Evolutionary conservation across 2,797 vertebrate genomes (phyloP), one percentile per base, ranked within the genome.

Genomic region (Myiotriccus ornatus): DNA sequence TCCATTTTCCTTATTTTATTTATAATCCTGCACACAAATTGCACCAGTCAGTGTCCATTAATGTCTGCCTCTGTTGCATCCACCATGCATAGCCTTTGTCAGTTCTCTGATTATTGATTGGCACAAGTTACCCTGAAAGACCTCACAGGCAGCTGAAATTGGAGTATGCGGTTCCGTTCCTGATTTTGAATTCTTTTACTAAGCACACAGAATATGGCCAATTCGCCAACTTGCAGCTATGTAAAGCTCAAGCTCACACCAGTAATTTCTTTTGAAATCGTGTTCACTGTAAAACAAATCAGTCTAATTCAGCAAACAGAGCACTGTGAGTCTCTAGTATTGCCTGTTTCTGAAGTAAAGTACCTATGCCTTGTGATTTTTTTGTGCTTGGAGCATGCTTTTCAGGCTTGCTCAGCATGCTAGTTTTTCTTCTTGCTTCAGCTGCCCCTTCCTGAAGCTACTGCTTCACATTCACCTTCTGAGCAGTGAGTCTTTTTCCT

Each of bases 71-170:
- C 39, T 76, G 50, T 28, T 82, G 52, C 64, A 35, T 79, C 89
- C 63, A 87, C 32, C 6, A 55, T 7, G 9, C 57, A 79, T 56
- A 89, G 32, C 35, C 64, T 91, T 68, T 70, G 76, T 73, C 39
- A 88, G n/a, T 60, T 70, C 44, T 84, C 35, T 89, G 74, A 84
- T 87, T 85, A 67, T 63, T 90, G 83, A 90, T 34, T 92, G 75
- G 50, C 84, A 77, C 15, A 28, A 0, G 3, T 85, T 93, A 89
- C 50, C 34, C 28, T 44, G 37, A 87, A 85, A 78, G 50, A 70
- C 67, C 52, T 84, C 69, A 56, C 41, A 90, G 62, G 75, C 57
- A 77, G 34, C 53, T 81, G 63, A 89, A 93, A 88, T 41, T 17
- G 86, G 30, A 64, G 9, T 68, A 27, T 84, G 17, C 46, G 35